phyloP scores from a whole-genome alignment of 2,113 vertebrate species.

The Megatriorchis doriae region DNA sequence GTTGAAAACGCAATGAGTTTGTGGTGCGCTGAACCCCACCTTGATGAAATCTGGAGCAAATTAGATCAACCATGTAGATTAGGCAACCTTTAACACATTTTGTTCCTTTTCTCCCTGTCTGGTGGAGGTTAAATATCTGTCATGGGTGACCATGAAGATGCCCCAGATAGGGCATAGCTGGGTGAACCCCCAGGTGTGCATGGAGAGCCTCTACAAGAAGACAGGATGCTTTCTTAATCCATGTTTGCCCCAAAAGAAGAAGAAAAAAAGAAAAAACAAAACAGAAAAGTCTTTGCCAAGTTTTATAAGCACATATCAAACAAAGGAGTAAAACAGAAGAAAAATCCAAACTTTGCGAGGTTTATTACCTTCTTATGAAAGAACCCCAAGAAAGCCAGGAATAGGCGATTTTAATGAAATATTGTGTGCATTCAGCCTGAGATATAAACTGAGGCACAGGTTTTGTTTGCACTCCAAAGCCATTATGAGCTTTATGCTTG shows the following conservation, averaged over 20 bases:
- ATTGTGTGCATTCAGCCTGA: not conserved
- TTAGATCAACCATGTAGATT: not conserved
- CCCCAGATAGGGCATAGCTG: fast-evolving
- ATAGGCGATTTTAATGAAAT: not conserved
- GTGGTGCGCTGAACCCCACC: not conserved
- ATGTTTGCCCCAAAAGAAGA: not conserved
- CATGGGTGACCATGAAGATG: not conserved
- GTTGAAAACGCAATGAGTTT: not conserved
- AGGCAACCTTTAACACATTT: not conserved
- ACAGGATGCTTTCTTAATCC: not conserved
- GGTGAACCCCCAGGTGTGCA: not conserved
- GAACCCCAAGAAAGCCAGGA: not conserved
- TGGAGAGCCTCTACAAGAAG: not conserved
- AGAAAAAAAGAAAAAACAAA: too few species aligned
- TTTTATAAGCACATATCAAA: not conserved
- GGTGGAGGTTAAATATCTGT: not conserved
- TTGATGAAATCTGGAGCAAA: not conserved
- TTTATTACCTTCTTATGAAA: not conserved
- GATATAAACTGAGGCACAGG: not conserved
- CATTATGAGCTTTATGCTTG: not conserved
- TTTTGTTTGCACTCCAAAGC: not conserved
- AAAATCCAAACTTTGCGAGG: not conserved
- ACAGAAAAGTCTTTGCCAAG: not conserved
- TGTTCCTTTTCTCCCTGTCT: not conserved
- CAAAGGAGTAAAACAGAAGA: not conserved